Percentiles rank a stretch among this genome's conserved stretches.
These are phyloP conservation scores for Phylloscopus collybita DNA, from an alignment of 2,797 vertebrate genomes.

Conservation along the genomic window DNA sequence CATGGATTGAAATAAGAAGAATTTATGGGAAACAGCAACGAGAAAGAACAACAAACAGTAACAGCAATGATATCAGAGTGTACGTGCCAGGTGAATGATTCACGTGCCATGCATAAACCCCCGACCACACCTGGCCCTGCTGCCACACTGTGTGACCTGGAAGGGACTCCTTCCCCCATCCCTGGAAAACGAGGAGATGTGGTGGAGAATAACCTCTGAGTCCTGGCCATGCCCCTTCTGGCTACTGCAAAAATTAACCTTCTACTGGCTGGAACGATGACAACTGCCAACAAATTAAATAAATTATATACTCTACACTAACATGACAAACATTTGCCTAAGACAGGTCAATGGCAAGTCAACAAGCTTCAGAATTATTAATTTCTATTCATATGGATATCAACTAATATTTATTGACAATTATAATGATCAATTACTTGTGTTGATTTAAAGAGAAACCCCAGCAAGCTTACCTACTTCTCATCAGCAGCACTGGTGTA, in stretches of 20 bases:
- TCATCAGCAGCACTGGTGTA: not conserved
- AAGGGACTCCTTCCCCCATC: not conserved
- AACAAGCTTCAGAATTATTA: not conserved
- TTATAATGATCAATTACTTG: not conserved
- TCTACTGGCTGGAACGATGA: not conserved
- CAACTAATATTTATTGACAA: not conserved
- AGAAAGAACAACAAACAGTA: not conserved
- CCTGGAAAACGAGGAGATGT: not conserved
- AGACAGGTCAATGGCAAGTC: not conserved
- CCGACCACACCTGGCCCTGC: accelerated
- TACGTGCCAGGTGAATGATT: not conserved
- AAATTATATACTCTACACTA: not conserved
- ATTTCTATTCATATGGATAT: not conserved
- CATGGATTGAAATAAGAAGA: not conserved
- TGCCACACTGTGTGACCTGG: accelerated
- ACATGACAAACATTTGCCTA: not conserved
- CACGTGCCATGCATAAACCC: not conserved
- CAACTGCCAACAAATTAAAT: not conserved
- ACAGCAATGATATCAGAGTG: not conserved
- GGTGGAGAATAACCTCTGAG: not conserved
- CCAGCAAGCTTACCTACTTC: not conserved
- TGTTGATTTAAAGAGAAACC: not conserved
- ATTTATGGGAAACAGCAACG: not conserved
- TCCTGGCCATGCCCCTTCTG: not conserved
- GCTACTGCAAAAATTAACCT: not conserved